A percentile compares a stretch with the other conserved stretches of the same genome.
These are phyloP conservation scores for Zoanthus sociatus DNA, from an alignment of 92 coral and sea anemone species.

Conservation along the genomic window DNA sequence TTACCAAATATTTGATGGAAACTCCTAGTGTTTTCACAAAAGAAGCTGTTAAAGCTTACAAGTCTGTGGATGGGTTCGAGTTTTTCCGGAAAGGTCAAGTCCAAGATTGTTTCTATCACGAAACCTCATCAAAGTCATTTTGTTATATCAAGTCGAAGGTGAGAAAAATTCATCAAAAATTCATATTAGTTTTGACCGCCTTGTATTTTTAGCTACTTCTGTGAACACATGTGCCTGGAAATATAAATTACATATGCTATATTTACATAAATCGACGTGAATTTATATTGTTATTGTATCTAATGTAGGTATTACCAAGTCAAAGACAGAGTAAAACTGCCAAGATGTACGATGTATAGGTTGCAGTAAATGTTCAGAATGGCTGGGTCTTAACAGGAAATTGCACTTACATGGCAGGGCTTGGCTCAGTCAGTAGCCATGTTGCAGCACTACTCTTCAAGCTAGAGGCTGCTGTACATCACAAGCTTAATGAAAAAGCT, in stretches of 20 bases:
- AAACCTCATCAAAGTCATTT: conserved; percentile 9
- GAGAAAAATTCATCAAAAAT: not conserved
- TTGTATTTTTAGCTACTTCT: not conserved
- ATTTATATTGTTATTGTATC: not conserved
- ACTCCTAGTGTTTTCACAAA: conserved; percentile 27
- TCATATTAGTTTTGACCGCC: not conserved
- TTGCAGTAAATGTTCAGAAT: not conserved
- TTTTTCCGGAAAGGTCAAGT: not conserved
- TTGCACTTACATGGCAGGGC: conserved; percentile 5
- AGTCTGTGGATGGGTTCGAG: not conserved
- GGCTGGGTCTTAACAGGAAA: conserved; percentile 7
- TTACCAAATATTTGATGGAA: conserved; percentile 12
- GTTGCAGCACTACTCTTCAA: conserved; percentile 7
- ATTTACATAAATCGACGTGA: not conserved
- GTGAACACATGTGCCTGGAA: not conserved
- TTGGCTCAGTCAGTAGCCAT: not conserved
- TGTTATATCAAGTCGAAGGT: not conserved
- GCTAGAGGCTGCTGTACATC: conserved; percentile 5
- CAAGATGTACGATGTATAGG: conserved; percentile 8
- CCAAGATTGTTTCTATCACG: not conserved
- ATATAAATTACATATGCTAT: not conserved
- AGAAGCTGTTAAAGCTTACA: conserved; percentile 18
- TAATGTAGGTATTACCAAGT: not conserved
- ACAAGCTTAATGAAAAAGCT: not conserved
- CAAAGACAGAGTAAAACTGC: conserved; percentile 8